phyloP scores from a whole-genome alignment of 2,888 invertebrate genomes.

The Chloroclystis v-ata region DNA sequence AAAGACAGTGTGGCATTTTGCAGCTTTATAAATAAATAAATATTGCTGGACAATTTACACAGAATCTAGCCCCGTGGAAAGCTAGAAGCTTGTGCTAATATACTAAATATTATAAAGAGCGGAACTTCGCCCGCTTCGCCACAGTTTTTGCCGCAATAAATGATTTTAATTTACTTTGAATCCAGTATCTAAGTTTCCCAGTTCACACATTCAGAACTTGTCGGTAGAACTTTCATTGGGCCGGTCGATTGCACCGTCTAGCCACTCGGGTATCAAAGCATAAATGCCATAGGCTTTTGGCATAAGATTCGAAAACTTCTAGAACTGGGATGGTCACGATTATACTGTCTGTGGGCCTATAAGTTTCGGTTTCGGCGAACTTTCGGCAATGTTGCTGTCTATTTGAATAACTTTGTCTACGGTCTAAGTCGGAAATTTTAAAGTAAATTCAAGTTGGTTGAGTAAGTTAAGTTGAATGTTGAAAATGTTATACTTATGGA shows the following conservation, averaged over 20 bases:
- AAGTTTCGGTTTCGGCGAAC: conserved; percentile 25
- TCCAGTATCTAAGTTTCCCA: neutral
- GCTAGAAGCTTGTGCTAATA: no score
- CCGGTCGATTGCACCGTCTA: conserved; percentile 23
- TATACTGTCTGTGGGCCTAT: conserved; percentile 24
- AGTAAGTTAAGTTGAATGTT: no score
- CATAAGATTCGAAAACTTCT: conserved; percentile 28
- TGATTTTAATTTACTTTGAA: no score
- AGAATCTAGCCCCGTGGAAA: no score
- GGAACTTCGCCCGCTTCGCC: no score
- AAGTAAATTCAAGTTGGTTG: neutral
- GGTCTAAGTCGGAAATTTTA: neutral
- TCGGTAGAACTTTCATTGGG: conserved; percentile 13
- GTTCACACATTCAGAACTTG: conserved; percentile 11
- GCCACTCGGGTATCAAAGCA: conserved; percentile 18
- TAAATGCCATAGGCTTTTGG: conserved; percentile 26
- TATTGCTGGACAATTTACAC: no score
- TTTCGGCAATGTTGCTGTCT: conserved; percentile 14
- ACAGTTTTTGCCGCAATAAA: no score
- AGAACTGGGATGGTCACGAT: conserved; percentile 26
- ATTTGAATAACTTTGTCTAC: conserved; percentile 15
- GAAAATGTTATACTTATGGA: no score
- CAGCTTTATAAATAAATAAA: no score
- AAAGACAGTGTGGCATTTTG: no score
- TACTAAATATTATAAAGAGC: no score